Conservation (phyloP, 2,888 invertebrate genomes). For the Lamellibrachia satsuma region DNA sequence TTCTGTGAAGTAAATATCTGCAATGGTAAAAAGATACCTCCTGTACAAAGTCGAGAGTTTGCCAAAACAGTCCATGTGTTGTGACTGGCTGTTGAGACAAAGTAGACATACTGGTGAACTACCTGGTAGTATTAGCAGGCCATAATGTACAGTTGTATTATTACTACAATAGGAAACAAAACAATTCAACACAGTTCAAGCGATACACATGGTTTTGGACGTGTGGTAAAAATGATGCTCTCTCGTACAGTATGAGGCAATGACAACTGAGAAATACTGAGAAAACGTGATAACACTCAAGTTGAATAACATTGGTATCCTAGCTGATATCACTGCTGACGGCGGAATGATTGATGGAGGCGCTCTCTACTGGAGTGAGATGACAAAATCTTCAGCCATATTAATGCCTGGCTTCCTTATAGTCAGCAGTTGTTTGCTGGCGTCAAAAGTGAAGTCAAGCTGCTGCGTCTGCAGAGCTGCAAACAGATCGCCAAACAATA, state of each 20-base stretch:
- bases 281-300: neutral
- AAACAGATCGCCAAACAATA: neutral
- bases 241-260: neutral
- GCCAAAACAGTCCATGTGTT: neutral
- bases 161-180: neutral
- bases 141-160: neutral
- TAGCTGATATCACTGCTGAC: slow-evolving; percentile 7
- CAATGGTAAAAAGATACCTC: neutral
- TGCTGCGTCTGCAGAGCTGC: slow-evolving; percentile 31
- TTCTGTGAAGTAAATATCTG: neutral
- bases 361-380: slow-evolving; percentile 60
- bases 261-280: neutral
- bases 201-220: neutral
- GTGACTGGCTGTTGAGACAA: neutral
- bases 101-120: neutral
- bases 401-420: slow-evolving; percentile 87
- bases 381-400: slow-evolving; percentile 82
- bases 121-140: too few relatives aligned
- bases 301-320: slow-evolving; percentile 5
- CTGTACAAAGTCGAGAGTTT: neutral
- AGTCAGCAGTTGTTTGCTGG: slow-evolving; percentile 74
- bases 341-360: neutral
- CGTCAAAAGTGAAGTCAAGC: slow-evolving; percentile 50
- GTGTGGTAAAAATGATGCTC: neutral
- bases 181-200: neutral